Evolutionary conservation across 2,888 invertebrate genomes (phyloP), one percentile per base, ranked within the genome.

Genomic region (Saturnia japonica): DNA sequence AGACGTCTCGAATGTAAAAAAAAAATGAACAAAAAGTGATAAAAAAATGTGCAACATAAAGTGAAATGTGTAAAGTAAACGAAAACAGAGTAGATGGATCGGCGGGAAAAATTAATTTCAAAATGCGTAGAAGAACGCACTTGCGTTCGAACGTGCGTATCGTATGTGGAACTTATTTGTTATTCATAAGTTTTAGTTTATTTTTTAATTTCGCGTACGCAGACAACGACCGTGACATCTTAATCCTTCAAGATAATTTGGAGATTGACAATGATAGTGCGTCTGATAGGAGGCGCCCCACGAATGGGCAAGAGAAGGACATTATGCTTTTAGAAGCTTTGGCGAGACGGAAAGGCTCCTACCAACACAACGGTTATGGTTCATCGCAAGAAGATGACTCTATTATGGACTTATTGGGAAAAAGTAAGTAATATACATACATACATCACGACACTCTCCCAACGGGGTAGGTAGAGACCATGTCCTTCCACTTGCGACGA

Each of bases 321-420:
- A 94, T 97, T 74, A 90, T 97, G 74, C 89, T 97, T 67, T 88
- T 97, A 80, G 97, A 97, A 73, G 96, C 96, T 0, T 86, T 97
- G 66, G 96, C 96, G 0, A 95, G 96, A 70, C 95, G 96, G 76
- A 95, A 95, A 74, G 94, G 95, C 9, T 93, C 95, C 9, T 64
- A 64, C 14, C 90, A 95, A 72, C 93, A 95, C 22, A 85, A 80
- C 71, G 80, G 84, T 0, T 88, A 91, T 68, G 83, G 88, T 34
- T 82, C 90, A 0, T 86, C 93, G 1, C 95, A 95, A 71, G 94
- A 94, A 73, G 96, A 97, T 79, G 95, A 96, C 80, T 96, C 96
- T 68, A 96, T 97, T 74, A 96, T 97, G 95, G 97, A 97, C 87
- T 96, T 97, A 94, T 93, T 97, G 82, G 97, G 97, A 74, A 96